phyloP scores from a whole-genome alignment of 2,888 invertebrate genomes.

The Plagiodera versicolora region DNA sequence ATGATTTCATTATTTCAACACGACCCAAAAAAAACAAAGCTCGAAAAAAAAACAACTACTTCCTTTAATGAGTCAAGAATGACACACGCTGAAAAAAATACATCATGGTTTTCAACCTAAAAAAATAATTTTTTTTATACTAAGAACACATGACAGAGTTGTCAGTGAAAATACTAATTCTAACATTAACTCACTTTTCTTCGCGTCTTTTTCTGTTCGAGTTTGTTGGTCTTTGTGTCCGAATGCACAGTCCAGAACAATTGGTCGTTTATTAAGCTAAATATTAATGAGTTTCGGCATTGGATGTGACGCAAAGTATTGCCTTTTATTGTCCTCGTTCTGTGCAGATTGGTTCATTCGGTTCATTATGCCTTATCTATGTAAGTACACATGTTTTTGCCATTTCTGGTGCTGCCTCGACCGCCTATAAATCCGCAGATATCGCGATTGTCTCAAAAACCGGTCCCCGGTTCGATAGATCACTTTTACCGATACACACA shows the following conservation, averaged over 20 bases:
- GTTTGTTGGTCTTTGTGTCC: background rate
- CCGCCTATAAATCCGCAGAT: conserved; percentile 48
- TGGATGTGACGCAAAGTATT: conserved; percentile 36
- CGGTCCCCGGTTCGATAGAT: conserved; percentile 44
- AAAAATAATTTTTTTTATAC: too few relatives aligned
- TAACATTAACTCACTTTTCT: background rate
- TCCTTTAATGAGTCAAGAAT: too few relatives aligned
- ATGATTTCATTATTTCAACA: too few relatives aligned
- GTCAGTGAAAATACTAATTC: background rate
- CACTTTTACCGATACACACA: conserved; percentile 35
- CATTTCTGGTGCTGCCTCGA: conserved; percentile 49
- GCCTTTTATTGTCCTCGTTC: conserved; percentile 41
- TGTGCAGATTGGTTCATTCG: conserved; percentile 50
- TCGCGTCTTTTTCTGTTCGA: background rate
- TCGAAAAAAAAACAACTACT: too few relatives aligned
- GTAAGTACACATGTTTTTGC: conserved; percentile 52
- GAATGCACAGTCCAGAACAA: conserved; percentile 27
- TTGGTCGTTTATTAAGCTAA: conserved; percentile 32
- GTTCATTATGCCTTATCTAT: conserved; percentile 51
- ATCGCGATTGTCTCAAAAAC: conserved; percentile 50
- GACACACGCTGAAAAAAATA: too few relatives aligned
- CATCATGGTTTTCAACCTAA: too few relatives aligned
- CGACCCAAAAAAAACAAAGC: too few relatives aligned
- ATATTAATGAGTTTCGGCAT: conserved; percentile 36
- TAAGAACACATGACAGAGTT: too few relatives aligned